Evolutionary conservation across 2,797 vertebrate genomes (phyloP).

Genomic region (Telmatherina bonti): DNA sequence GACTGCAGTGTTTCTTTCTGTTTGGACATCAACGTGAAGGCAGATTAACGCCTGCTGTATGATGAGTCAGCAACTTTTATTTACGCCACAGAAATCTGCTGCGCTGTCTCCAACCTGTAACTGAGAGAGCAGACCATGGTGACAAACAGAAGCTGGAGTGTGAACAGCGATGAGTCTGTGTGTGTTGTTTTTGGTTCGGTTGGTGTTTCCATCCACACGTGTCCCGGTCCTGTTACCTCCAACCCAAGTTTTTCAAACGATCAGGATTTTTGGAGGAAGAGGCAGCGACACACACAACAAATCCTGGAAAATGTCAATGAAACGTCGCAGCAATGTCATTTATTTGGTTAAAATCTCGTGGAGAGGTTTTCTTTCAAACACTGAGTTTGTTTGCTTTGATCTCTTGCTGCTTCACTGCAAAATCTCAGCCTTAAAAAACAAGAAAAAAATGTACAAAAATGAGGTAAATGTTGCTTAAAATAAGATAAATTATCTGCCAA

Average conservation of each 20-base stretch:
- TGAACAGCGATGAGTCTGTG: background rate
- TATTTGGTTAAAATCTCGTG: background rate
- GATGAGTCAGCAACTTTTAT: too few species aligned
- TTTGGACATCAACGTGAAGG: background rate
- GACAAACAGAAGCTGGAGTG: conserved; percentile 28
- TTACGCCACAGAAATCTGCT: background rate
- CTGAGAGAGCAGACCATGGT: conserved; percentile 16
- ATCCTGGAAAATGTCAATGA: too few species aligned
- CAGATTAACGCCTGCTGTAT: background rate
- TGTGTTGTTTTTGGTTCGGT: background rate
- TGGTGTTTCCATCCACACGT: too few species aligned
- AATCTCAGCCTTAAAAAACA: too few species aligned
- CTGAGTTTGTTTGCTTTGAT: too few species aligned
- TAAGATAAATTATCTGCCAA: too few species aligned
- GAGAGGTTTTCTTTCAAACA: too few species aligned
- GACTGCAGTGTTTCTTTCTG: background rate
- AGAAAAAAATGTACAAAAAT: too few species aligned
- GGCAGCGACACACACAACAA: background rate
- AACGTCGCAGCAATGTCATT: background rate
- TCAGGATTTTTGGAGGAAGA: background rate
- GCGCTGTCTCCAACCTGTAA: background rate
- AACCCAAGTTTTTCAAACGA: too few species aligned
- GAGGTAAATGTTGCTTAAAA: too few species aligned
- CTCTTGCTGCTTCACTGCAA: too few species aligned
- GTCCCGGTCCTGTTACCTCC: too few species aligned